Evolutionary conservation across 2,888 invertebrate species (phyloP), one percentile per base, ranked within the genome.

Genomic region (Nemurella pictetii): DNA sequence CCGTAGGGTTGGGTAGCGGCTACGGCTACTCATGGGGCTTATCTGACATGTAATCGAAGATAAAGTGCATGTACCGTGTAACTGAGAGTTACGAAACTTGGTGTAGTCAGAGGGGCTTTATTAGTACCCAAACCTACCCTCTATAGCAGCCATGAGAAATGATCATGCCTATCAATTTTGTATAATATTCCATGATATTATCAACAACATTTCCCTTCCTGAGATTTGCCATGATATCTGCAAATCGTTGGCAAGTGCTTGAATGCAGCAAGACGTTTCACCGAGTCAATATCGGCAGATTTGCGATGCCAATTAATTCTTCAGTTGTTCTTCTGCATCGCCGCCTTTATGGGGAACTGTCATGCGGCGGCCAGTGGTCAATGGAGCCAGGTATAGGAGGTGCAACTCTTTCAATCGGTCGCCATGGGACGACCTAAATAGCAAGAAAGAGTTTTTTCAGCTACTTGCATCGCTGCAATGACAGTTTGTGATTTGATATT

Each of bases 1-100:
- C 55, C 1, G 2, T 20, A 20, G 55, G 55, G 9, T 55, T 55
- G 20, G 55, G 55, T 55, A 55, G 55, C 55, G n/a, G n/a, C n/a
- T n/a, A n/a, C n/a, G n/a, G n/a, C n/a, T 55, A 20, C 55, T 20
- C 20, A 55, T 55, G 55, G 55, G 55, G 1, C 55, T 55, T 55
- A 55, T 55, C 55, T 55, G 15, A 15, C 55, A 2, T 55, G 55
- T 55, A 55, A 55, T 55, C 55, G 20, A 55, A 55, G 20, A 20
- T 55, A 55, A 82, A 82, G 82, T 82, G 82, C 72, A 82, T 82
- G 82, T 82, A 82, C 82, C 55, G 27, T 82, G 82, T 72, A 36
- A 82, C 36, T 20, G 27, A 36, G 25, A 81, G 32, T 81, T 30
- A n/a, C 77, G 25, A 15, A 77, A 20, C 25, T 20, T 29, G 29